Conservation (phyloP, 2,797 vertebrate species). For the Coregonus ussuriensis region DNA sequence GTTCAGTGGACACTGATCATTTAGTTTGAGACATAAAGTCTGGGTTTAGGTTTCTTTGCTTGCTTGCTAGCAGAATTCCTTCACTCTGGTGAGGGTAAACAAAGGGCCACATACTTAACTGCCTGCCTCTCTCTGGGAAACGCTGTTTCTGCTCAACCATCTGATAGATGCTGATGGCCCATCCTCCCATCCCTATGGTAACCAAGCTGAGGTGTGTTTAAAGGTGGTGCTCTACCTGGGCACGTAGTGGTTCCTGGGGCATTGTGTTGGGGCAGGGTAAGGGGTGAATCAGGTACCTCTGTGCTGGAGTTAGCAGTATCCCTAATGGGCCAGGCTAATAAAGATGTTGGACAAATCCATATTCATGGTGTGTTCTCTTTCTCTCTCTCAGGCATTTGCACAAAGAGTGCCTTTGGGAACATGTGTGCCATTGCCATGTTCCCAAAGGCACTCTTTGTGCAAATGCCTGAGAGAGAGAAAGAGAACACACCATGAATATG, state of each 20-base stretch:
- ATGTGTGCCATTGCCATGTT: no score
- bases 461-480: neutral
- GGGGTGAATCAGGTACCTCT: neutral
- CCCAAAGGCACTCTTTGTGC: neutral
- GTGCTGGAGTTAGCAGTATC: neutral
- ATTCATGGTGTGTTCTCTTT: neutral
- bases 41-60: neutral
- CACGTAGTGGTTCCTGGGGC: constrained; percentile 14
- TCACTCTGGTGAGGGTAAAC: neutral
- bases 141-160: neutral
- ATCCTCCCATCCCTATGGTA: constrained; percentile 32
- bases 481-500: neutral
- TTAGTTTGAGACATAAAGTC: neutral
- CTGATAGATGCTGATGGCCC: neutral
- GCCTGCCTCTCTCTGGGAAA: neutral
- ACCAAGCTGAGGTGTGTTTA: constrained; percentile 31
- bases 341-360: constrained; percentile 54
- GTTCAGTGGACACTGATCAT: neutral
- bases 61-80: neutral
- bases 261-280: constrained; percentile 28
- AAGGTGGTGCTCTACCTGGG: constrained; percentile 7
- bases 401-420: neutral
- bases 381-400: neutral
- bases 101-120: neutral
- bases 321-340: no score